Evolutionary conservation across 2,888 invertebrate species (phyloP), one percentile per base, ranked within the genome.

Genomic region (Lamellibrachia columna): DNA sequence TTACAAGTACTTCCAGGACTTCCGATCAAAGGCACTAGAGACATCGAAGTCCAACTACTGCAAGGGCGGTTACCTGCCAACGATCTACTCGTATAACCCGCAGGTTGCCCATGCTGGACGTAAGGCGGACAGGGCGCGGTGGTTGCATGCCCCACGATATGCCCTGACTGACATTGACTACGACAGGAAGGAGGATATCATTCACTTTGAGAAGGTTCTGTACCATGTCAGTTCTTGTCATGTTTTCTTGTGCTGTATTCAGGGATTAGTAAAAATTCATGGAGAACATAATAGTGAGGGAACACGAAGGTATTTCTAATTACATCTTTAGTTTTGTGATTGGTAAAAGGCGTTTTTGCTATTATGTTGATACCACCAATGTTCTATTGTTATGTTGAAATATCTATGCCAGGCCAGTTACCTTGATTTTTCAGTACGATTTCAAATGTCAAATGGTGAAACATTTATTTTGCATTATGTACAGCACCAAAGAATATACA

Each of bases 1-100:
- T n/a, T 94, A 95, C 90, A 96, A 96, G 94, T 96, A 96, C 94
- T 96, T 96, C 94, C 96, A 96, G 93, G 96, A 96, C 93, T 96
- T 96, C 94, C 95, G 96, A 91, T 96, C 95, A 53, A 94, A 95
- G 90, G 96, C 96, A 6, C 94, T 96, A 90, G 95, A 95, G 94
- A 95, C 95, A 52, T 96, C 96, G 60, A 95, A 95, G 93, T 95
- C 95, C 93, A 96, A 96, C 55, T 96, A 95, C 92, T 94, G 95
- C 92, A 94, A 94, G 92, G 96, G 96, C 55, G 96, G 96, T n/a
- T 95, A 95, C 58, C 96, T 96, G 93, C 96, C 96, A 7, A 96
- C 96, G 6, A 95, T 95, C 93, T 96, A 96, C 93, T 95, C 96
- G n/a, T 96, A 96, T 94, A 95, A 96, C 93, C 96, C 96, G 52